Base-by-base conservation (phyloP, 2,888 invertebrate genomes). In the Agrochola lychnidis region DNA sequence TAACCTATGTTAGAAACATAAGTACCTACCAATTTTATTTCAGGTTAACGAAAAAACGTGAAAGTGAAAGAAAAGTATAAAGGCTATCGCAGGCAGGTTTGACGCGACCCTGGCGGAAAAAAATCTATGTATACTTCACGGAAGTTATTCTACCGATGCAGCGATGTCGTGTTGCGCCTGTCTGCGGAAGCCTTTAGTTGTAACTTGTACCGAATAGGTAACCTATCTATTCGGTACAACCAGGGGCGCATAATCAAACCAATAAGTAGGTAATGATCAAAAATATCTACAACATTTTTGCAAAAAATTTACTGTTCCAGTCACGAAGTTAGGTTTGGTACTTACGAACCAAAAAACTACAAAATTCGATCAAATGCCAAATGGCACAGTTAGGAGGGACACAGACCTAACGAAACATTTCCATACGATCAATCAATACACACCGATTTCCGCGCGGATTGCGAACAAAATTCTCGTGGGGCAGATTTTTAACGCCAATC, bases 381-480 rank as follows among this genome's bases (percentile, higher is more conserved):
- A 76, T 9, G 45, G 25, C 48, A 64, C 56, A 68, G 10, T 40
- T 30, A n/a, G 42, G 22, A 63, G 30, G 42, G 22, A 63, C 62
- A 16, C 22, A 69, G 19, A 25, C 48, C 63, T 59, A 36, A 61
- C 63, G 1, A 48, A 67, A 70, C 12, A 67, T 82, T 75, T 62
- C 51, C 64, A 42, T 53, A 51, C 59, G 59, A 75, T 70, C 59
- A 82, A 82, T 74, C 78, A 83, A 73, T 76, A 57, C 57, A 73
- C 48, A 64, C 25, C 53, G 61, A 66, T 77, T 83, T 45, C 48
- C 63, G 45, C 14, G 14, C 69, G 57, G 53, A 79, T 83, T 77
- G 61, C 36, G 63, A 70, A 48, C 36, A 40, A 70, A 59, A 71
- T 30, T 61, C 70, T 64, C 70, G 19, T 16, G 53, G 53, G 71